Conservation (phyloP, 2,113 vertebrate genomes). For the Antennarius striatus region DNA sequence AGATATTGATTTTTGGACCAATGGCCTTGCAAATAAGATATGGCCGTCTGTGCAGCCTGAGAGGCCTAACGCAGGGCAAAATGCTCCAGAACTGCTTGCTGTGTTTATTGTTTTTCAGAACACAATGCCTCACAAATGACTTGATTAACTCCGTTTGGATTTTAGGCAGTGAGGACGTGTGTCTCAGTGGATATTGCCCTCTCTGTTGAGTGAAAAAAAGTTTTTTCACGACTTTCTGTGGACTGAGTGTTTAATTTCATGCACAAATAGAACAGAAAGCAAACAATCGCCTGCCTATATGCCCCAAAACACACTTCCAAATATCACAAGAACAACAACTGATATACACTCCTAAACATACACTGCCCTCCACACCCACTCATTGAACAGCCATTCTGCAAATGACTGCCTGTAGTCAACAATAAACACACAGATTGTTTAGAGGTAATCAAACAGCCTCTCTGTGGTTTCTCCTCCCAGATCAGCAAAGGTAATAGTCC, state of each 20-base stretch:
- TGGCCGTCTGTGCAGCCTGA: too few relatives aligned
- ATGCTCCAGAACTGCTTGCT: too few relatives aligned
- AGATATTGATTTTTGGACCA: too few relatives aligned
- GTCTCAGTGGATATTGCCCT: too few relatives aligned
- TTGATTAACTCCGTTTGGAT: too few relatives aligned
- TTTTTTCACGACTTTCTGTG: background rate
- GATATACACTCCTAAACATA: slow-evolving; percentile 55
- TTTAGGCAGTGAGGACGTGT: too few relatives aligned
- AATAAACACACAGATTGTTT: slow-evolving; percentile 76
- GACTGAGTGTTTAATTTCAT: slow-evolving; percentile 30
- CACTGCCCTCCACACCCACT: slow-evolving; percentile 43
- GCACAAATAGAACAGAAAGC: slow-evolving; percentile 23
- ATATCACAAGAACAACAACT: slow-evolving; percentile 61
- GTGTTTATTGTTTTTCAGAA: too few relatives aligned
- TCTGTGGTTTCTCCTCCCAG: slow-evolving; percentile 57
- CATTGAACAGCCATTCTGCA: slow-evolving; percentile 62
- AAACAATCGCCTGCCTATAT: slow-evolving; percentile 32
- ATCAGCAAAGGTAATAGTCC: slow-evolving; percentile 59
- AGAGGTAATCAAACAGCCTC: slow-evolving; percentile 71
- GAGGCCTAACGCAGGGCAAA: too few relatives aligned
- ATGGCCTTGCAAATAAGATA: too few relatives aligned
- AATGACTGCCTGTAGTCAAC: slow-evolving; percentile 66
- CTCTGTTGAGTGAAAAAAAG: background rate
- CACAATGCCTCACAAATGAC: too few relatives aligned
- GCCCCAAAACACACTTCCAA: slow-evolving; percentile 45